Evolutionary conservation across 2,888 invertebrate genomes (phyloP), one percentile per base, ranked within the genome.

Genomic region (Timema cristinae): DNA sequence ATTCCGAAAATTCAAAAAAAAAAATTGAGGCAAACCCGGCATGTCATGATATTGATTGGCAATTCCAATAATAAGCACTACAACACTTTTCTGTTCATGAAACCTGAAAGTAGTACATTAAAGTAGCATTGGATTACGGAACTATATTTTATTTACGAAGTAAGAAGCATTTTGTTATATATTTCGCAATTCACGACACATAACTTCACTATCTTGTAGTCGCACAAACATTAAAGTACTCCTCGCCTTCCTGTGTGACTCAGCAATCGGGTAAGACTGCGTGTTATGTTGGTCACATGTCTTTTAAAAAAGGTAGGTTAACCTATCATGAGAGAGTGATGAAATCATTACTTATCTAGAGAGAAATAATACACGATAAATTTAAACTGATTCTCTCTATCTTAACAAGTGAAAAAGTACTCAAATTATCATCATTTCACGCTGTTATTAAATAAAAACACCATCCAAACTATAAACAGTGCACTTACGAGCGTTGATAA

Each of bases 251-350:
- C 51, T 68, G 56, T 71, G 68, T 71, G 71, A 71, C 71, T 72
- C 68, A 72, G 71, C 71, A 72, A 66, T 68, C 66, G 71, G 66
- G 71, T 69, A 66, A 72, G 68, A 72, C 71, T 69, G 69, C 66
- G 52, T 50, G n/a, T 32, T 32, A 32, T 32, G 32, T 32, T 32
- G 32, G 32, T 32, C 32, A 32, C 32, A 32, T 32, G 32, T 32
- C 32, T 32, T 32, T 32, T 32, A 32, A 32, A 32, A 32, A 32
- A 32, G 32, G 32, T 32, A 32, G 32, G 32, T 32, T 32, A 32
- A 4, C 32, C 32, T 32, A 32, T 32, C 32, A 71, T 68, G 71
- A 68, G 68, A 71, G 49, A 6, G 68, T 71, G 67, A 71, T 63
- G 71, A 68, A 67, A 71, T 71, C 32, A 32, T 4, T 32, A 32